Percentiles rank a stretch among this genome's conserved stretches.
Conservation (phyloP, 2,888 invertebrate genomes). For the Dynastes hyllus region DNA sequence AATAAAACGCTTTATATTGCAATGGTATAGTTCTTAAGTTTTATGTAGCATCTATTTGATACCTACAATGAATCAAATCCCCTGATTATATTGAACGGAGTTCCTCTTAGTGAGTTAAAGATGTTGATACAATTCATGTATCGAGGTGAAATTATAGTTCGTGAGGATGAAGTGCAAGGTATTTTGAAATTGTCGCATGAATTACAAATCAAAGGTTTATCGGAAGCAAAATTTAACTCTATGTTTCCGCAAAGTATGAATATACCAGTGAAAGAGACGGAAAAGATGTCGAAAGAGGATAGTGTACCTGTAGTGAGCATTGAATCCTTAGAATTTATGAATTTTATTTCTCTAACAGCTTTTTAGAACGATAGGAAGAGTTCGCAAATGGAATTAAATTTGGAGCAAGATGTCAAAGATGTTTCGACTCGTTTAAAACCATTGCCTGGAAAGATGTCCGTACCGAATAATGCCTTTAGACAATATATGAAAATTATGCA, state of each 20-base stretch:
- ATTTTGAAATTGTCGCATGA: constrained; percentile 70
- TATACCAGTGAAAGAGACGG: neutral
- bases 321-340: neutral
- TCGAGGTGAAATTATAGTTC: constrained; percentile 72
- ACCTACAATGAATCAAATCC: constrained; percentile 69
- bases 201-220: constrained; percentile 72
- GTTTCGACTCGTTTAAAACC: neutral
- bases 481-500: constrained; percentile 73
- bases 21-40: neutral
- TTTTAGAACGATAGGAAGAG: neutral
- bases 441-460: constrained; percentile 63
- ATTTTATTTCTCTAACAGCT: neutral
- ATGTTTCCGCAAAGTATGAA: constrained; percentile 62
- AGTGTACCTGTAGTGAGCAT: neutral
- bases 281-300: neutral
- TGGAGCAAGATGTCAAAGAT: constrained; percentile 18
- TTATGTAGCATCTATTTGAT: constrained; percentile 68
- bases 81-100: constrained; percentile 70
- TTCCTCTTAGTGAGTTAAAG: constrained; percentile 69
- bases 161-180: constrained; percentile 69
- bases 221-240: constrained; percentile 62
- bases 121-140: constrained; percentile 73
- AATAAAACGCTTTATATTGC: neutral
- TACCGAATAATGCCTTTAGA: constrained; percentile 74
- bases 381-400: neutral